Base-by-base conservation (phyloP, 2,113 vertebrate species). In the Xiphophorus maculatus region DNA sequence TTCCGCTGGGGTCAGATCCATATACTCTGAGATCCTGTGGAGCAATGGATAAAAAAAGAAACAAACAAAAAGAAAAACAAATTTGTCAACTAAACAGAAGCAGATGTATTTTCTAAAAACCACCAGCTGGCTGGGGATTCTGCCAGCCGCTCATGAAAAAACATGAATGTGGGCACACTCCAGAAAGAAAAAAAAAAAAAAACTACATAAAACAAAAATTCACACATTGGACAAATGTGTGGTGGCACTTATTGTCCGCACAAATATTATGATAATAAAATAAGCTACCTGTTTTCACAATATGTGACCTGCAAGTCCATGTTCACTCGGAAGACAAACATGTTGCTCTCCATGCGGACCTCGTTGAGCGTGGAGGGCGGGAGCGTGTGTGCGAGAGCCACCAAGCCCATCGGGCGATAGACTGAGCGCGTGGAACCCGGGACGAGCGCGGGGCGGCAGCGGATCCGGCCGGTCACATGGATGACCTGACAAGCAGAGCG, bases 281-380 rank as follows among this genome's bases (percentile, higher is more conserved):
- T 25, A 15, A 12, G 60, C 58, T 51, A 97, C 96, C 96, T 96
- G 95, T 96, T 97, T 92, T 97, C 96, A 80, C 96, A 97, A 74
- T 96, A 97, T 54, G 96, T 95, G 90, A 97, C 95, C 92, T 96
- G 96, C 42, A 97, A 93, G 74, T 96, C 96, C 94, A 97, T 95
- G 93, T 95, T 97, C 86, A 97, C 96, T n/a, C 96, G 94, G 84
- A 96, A 96, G 71, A 97, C 96, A 40, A 97, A 95, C 95, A 95
- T 97, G 14, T 97, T 94, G 72, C 96, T 96, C 74, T 97, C 96
- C 58, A 97, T 96, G 15, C 96, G 96, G 78, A 97, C 95, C 91
- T 97, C 96, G 5, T 96, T 96, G 54, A 97, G 94, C 0, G 96
- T 95, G 86, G 96, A 96, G 0, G 96, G 96, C 0, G 96, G 96